Evolutionary conservation across 2,888 invertebrate genomes (phyloP), one percentile per base, ranked within the genome.

Genomic region (Alcis repandata): DNA sequence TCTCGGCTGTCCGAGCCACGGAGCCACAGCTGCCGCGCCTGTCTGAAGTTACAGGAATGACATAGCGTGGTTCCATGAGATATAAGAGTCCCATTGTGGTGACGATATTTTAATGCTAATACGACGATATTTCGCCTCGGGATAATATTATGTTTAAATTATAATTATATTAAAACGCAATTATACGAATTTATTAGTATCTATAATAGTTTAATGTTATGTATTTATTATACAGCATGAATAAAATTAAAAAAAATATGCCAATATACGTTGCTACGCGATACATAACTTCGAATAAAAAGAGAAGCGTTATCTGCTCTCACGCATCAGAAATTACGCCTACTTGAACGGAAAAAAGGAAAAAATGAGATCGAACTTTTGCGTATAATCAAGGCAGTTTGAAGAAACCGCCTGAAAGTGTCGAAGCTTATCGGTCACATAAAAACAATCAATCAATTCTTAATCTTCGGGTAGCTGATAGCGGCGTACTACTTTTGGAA

Each of bases 1-100:
- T 83, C 79, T 82, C 82, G 80, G 81, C 84, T 80, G 84, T 56
- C 62, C 79, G 86, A 87, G 85, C 83, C 81, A 87, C 86, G 81
- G 74, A 79, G 72, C 80, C 88, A 89, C 90, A 89, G 89, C 87
- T 84, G 83, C 73, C 59, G 75, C 59, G 75, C 80, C 77, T 83
- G 84, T 85, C 83, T 83, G 84, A 85, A 82, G 77, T 79, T 77
- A 77, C 66, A 63, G 69, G 59, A 63, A 19, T 27, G 9, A 38
- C 15, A 57, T 62, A 13, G 33, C 65, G 59, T 59, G 22, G 22
- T 59, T 10, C 27, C 17, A 17, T 43, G 41, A 43, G 17, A 32
- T 32, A 45, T 8, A 46, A 38, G 53, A 54, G 33, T 38, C 48
- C 56, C 22, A 62, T 56, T 67, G 56, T 63, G 57, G 54, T 43